Base-by-base conservation (phyloP, 2,113 vertebrate genomes). In the Scatophagus argus region DNA sequence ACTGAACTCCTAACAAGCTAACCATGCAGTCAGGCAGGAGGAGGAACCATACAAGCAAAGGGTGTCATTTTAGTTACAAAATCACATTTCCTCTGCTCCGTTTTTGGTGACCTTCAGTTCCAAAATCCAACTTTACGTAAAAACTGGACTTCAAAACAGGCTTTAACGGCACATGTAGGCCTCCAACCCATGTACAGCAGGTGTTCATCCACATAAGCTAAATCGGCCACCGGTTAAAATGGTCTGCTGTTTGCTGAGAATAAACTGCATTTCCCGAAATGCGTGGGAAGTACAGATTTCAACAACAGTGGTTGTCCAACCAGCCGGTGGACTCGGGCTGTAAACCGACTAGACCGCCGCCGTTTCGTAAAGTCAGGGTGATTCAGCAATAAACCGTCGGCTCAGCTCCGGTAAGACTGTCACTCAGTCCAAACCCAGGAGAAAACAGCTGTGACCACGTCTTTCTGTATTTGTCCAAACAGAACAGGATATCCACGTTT, bases 381-480 rank as follows among this genome's bases (percentile, higher is more conserved):
- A 95, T 95, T 95, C 95, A 95, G 95, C 95, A 95, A 89, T 90
- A 94, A 90, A 83, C 41, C 43, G 65, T 56, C 44, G 59, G 74
- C 75, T 77, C 73, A 56, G 83, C 85, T 82, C 84, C 44, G 10
- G 85, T 34, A 56, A 78, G 39, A 23, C 80, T 41, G 63, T 34
- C 63, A 46, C 74, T 47, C 54, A 44, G 72, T 27, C 68, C 46
- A 47, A 54, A 74, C 47, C 68, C 55, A 47, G 41, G 31, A 74
- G n/a, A 79, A 78, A 27, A 21, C 34, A 81, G 16, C 59, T 2
- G 52, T 17, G 61, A 82, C 78, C 68, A 46, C 61, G 21, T 47
- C 61, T 74, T 23, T 63, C 27, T 60, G 38, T 19, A 11, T 69
- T 58, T 43, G 21, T 25, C 49, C 34, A 38, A 63, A 80, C 41